A percentile compares a stretch with the other conserved stretches of the same genome.
Evolutionary conservation across 2,888 invertebrate species (phyloP).

Genomic region (Galerucella pusilla): DNA sequence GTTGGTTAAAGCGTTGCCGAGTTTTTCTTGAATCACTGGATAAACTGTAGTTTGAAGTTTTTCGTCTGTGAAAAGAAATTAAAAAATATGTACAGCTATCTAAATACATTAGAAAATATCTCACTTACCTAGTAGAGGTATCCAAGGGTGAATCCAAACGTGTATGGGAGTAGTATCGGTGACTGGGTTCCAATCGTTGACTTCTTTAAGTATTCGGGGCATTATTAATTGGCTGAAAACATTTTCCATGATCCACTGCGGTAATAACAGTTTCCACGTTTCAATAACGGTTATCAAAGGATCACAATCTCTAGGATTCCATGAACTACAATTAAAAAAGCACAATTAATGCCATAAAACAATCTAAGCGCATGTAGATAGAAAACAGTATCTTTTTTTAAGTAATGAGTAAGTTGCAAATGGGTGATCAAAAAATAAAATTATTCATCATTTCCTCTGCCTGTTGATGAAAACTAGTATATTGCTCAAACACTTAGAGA

Average conservation of each 20-base stretch:
- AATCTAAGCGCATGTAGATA: no score
- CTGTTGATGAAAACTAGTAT: no score
- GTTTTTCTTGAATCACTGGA: constrained; percentile 90
- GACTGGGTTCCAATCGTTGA: constrained; percentile 94
- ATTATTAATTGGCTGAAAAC: constrained; percentile 85
- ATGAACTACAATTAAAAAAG: constrained; percentile 67
- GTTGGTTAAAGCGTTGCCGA: constrained; percentile 86
- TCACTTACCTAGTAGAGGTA: constrained; percentile 79
- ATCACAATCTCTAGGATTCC: constrained; percentile 86
- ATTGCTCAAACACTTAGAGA: no score
- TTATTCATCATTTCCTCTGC: no score
- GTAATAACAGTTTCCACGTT: constrained; percentile 83
- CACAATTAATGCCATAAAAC: constrained; percentile 4
- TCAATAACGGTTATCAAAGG: constrained; percentile 83
- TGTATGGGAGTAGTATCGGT: constrained; percentile 96
- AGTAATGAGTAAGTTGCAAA: no score
- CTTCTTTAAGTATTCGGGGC: constrained; percentile 79
- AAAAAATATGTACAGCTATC: background rate
- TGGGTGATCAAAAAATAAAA: no score
- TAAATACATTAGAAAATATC: no score
- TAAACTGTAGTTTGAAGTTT: constrained; percentile 72
- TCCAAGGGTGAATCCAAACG: constrained; percentile 98
- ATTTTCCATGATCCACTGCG: constrained; percentile 85
- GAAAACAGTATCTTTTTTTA: no score
- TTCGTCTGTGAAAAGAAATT: constrained; percentile 54